These are phyloP conservation scores for Ctena decussata DNA, from an alignment of 2,888 invertebrate species.

Conservation along the genomic window DNA sequence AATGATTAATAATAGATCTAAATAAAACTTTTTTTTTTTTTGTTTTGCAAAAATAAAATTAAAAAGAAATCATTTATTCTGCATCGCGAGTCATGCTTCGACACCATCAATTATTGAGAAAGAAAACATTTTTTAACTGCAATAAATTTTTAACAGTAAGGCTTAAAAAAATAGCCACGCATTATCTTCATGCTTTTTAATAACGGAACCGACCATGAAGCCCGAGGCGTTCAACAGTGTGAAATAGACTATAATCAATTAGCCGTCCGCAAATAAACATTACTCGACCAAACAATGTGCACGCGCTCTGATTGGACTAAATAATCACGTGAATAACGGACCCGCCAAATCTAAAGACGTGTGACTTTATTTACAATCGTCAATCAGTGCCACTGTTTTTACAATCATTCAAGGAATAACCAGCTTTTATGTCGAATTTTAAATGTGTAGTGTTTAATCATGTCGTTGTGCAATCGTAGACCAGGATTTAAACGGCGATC, in stretches of 20 bases:
- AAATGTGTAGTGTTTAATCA: slow-evolving; percentile 33
- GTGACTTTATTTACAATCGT: slow-evolving; percentile 56
- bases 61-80: no score
- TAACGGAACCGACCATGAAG: no score
- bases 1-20: no score
- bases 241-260: slow-evolving; percentile 58
- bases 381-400: slow-evolving; percentile 40
- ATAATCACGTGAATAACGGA: slow-evolving; percentile 78
- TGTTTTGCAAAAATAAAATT: no score
- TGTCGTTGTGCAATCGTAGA: slow-evolving; percentile 69
- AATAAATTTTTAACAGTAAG: no score
- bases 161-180: no score
- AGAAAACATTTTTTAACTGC: no score
- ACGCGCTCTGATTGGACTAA: slow-evolving; percentile 72
- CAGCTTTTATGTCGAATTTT: slow-evolving; percentile 24
- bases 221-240: neutral
- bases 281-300: slow-evolving; percentile 23
- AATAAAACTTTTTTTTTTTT: no score
- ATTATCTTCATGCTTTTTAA: no score
- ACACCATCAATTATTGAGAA: no score
- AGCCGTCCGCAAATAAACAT: slow-evolving; percentile 47
- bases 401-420: slow-evolving; percentile 43
- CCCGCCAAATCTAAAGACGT: slow-evolving; percentile 81
- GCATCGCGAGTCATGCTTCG: no score
- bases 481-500: slow-evolving; percentile 69